Evolutionary conservation across 2,113 vertebrate species (phyloP).

Genomic region (Octodon degus): DNA sequence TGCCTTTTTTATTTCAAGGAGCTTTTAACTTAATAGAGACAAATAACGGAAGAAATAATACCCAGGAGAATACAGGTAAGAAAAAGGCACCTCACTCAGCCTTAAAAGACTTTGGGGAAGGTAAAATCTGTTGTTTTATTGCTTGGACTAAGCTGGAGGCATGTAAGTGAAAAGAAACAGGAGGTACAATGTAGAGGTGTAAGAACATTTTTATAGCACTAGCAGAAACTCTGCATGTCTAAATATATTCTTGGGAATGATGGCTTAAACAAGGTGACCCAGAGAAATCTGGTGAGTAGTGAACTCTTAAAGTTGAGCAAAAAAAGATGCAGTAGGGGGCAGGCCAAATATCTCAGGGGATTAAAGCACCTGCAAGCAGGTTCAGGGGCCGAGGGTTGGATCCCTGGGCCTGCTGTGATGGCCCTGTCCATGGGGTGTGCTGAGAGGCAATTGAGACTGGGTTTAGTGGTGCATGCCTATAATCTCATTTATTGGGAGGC

Average conservation of each 20-base stretch:
- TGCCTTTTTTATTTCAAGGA: conserved; percentile 16
- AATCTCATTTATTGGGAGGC: too few relatives aligned
- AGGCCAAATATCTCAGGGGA: too few relatives aligned
- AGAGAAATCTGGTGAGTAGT: neutral
- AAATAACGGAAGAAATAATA: neutral
- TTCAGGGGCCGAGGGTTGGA: too few relatives aligned
- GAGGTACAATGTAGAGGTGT: neutral
- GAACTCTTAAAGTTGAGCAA: neutral
- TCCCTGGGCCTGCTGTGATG: too few relatives aligned
- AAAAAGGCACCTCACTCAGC: neutral
- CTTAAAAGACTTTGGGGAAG: neutral
- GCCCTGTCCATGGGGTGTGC: too few relatives aligned
- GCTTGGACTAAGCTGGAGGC: neutral
- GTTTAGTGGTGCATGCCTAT: too few relatives aligned
- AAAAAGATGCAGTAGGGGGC: neutral
- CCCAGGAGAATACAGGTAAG: neutral
- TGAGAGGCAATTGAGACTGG: too few relatives aligned
- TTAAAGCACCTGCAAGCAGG: too few relatives aligned
- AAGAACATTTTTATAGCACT: neutral
- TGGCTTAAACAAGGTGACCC: neutral
- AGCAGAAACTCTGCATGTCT: neutral
- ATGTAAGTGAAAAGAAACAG: neutral
- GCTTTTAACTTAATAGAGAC: conserved; percentile 29
- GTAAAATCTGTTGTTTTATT: neutral
- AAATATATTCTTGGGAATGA: neutral